These are phyloP conservation scores for Cyprinella venusta DNA, from an alignment of 2,797 vertebrate species.

Conservation along the genomic window DNA sequence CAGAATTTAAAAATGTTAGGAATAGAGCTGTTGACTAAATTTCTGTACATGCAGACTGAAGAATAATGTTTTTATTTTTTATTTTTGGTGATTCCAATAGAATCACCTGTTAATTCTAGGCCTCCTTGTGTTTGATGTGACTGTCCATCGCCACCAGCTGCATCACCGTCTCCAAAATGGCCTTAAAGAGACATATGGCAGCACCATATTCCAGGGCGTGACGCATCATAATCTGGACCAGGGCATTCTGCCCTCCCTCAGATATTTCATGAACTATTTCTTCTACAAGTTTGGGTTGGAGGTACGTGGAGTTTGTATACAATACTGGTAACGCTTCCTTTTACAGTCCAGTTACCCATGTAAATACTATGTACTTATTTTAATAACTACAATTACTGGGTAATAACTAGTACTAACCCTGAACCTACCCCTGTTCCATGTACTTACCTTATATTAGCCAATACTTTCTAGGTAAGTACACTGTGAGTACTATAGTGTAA, in stretches of 20 bases:
- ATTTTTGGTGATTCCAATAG: constrained; percentile 57
- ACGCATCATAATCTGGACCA: constrained; percentile 72
- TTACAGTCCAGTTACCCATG: too few species aligned
- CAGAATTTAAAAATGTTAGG: not conserved
- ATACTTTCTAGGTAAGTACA: too few species aligned
- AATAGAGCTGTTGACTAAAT: not conserved
- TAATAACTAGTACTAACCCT: too few species aligned
- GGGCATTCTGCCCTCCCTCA: constrained; percentile 70
- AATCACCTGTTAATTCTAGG: constrained; percentile 76
- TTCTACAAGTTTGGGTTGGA: constrained; percentile 83
- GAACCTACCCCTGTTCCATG: too few species aligned
- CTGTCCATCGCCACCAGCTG: constrained; percentile 72
- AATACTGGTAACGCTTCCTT: not conserved
- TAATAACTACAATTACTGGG: too few species aligned
- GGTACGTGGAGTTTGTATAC: constrained; percentile 59
- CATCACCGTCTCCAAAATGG: constrained; percentile 70
- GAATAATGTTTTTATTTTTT: constrained; percentile 2
- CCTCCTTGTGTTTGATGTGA: constrained; percentile 74
- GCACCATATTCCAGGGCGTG: constrained; percentile 71
- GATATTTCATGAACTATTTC: constrained; percentile 79
- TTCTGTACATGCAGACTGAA: constrained; percentile 1
- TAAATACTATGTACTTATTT: too few species aligned
- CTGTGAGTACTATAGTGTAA: too few species aligned
- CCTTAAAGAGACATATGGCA: constrained; percentile 68
- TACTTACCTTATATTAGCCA: too few species aligned